Percentiles rank a stretch among this genome's conserved stretches.
Evolutionary conservation across 1,140 invertebrate genomes (phyloP).

Genomic region (Dryas iulia): DNA sequence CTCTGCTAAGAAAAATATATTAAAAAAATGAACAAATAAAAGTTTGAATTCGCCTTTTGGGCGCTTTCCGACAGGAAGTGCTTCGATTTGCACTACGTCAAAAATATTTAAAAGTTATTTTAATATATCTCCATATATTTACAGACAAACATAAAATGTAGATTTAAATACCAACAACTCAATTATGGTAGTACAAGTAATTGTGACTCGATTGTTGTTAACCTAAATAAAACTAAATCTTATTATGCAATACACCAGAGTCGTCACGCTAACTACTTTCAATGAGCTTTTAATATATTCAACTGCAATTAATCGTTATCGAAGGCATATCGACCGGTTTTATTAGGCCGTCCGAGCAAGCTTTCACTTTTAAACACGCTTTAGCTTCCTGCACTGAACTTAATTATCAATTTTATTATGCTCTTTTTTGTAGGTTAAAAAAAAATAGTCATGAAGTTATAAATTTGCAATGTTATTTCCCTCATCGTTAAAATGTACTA

Average conservation of each 20-base stretch:
- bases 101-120: too few relatives aligned
- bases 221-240: conserved; percentile 1
- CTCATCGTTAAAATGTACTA: background rate
- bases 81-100: too few relatives aligned
- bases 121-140: background rate
- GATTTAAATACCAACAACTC: background rate
- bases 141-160: background rate
- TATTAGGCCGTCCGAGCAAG: conserved; percentile 35
- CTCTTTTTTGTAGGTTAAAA: background rate
- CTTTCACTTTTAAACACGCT: conserved; percentile 54
- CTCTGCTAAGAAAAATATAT: too few relatives aligned
- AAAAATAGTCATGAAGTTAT: background rate
- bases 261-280: conserved; percentile 31
- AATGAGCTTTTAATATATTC: conserved; percentile 44
- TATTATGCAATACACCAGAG: conserved; percentile 9
- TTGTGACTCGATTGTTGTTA: background rate
- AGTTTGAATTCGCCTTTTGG: too few relatives aligned
- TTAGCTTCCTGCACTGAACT: conserved; percentile 30
- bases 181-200: background rate
- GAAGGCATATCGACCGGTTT: conserved; percentile 44
- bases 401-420: conserved; percentile 19
- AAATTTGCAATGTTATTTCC: too few relatives aligned
- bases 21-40: too few relatives aligned
- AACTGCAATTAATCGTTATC: conserved; percentile 49
- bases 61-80: too few relatives aligned